Base-by-base conservation (phyloP, 2,888 invertebrate genomes). In the Pollenia angustigena region DNA sequence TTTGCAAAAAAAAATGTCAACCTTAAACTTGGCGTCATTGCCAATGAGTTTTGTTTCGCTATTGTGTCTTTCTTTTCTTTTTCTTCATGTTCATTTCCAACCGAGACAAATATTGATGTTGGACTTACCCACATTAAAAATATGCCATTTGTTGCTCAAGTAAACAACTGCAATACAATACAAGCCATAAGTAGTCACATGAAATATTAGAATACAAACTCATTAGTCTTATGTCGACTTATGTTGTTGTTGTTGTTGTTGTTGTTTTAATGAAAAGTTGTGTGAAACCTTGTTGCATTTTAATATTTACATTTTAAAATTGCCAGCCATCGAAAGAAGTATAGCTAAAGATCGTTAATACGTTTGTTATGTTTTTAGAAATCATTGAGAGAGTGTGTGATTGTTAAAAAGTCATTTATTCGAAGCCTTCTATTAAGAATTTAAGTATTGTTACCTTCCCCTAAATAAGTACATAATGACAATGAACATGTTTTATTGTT, bases 11-110 rank as follows among this genome's bases (percentile, higher is more conserved):
- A 16, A 69, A 16, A 69, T 78, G 68, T 69, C 74, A 75, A 79
- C 82, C 85, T 85, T 79, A 82, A 85, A 85, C 79, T 79, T 85
- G 74, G 42, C 44, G 42, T 62, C 62, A 69, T 56, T 74, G 40
- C 18, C 52, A 74, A n/a, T 81, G 14, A 69, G 62, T 23, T 69
- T 79, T 46, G 10, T 32, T 46, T 48, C 32, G 32, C 7, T 68
- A 18, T 10, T 32, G 46, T 56, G 23, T 60, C 44, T 64, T 64
- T 23, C 4, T 42, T 44, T 32, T 46, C 8, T 54, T 32, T 10
- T 64, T 18, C 10, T 71, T 60, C 23, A 44, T 62, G 50, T 68
- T 23, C 44, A 44, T 62, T 58, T 68, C 32, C 44, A 42, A 32
- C 14, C 54, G 10, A 56, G 48, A 50, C 78, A 85, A 74, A 78